Conservation (phyloP, 2,888 invertebrate species). For the Tipula vernalis region DNA sequence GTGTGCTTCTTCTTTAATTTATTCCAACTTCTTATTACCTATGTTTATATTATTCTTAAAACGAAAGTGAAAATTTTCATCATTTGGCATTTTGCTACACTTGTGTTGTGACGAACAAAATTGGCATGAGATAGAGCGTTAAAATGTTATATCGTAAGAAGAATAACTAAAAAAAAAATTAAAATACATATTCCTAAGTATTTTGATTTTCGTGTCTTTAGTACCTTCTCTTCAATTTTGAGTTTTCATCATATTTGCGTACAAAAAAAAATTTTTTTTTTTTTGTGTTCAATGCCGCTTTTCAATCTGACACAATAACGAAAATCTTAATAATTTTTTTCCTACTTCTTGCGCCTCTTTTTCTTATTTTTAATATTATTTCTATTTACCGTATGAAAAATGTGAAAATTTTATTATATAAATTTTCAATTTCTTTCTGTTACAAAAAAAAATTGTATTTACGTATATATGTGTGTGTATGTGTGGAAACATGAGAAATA, state of each 20-base stretch:
- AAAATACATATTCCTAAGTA: background rate
- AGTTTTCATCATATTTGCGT: background rate
- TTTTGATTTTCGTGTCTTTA: background rate
- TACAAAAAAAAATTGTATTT: background rate
- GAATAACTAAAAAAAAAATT: background rate
- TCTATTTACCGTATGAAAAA: constrained; percentile 4
- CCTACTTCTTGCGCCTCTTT: background rate
- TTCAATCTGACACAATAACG: constrained; percentile 4
- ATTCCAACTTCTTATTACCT: background rate
- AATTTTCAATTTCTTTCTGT: background rate
- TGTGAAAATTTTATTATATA: background rate
- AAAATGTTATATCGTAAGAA: background rate
- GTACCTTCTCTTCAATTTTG: constrained; percentile 4
- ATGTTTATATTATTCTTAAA: background rate
- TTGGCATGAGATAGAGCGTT: background rate
- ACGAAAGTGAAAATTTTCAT: background rate
- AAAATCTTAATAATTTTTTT: background rate
- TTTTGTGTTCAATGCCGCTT: background rate
- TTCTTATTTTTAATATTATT: background rate
- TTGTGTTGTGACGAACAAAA: background rate
- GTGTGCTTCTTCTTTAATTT: background rate
- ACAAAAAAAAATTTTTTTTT: background rate
- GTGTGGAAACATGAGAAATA: background rate
- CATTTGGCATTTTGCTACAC: background rate
- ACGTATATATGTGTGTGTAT: background rate